These are phyloP conservation scores for Cyanoramphus novaezelandiae DNA, from an alignment of 2,113 vertebrate genomes.

Conservation along the genomic window DNA sequence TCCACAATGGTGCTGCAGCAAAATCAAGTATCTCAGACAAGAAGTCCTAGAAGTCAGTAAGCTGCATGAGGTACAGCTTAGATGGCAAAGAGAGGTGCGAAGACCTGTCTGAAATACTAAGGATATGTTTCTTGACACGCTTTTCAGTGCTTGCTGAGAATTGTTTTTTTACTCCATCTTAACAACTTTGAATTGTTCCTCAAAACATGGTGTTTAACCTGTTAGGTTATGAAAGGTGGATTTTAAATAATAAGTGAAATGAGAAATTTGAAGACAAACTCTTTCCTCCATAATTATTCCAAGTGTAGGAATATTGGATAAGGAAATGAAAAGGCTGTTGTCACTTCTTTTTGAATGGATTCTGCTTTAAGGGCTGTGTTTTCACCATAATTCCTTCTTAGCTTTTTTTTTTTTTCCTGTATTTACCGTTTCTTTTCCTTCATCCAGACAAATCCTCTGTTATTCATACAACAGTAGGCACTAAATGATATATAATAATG, in stretches of 20 bases:
- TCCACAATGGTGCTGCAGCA: fast-evolving
- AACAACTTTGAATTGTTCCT: neutral
- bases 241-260: neutral
- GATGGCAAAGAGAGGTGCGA: neutral
- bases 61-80: neutral
- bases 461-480: neutral
- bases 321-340: neutral
- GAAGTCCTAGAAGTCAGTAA: neutral
- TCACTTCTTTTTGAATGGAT: neutral
- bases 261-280: neutral
- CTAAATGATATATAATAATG: neutral
- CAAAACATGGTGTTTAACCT: neutral
- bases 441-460: neutral
- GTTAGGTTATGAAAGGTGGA: neutral
- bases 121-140: neutral
- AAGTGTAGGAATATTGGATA: neutral
- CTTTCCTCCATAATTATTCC: neutral
- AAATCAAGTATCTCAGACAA: neutral
- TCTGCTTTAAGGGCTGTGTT: neutral
- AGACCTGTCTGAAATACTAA: neutral
- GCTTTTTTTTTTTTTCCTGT: neutral
- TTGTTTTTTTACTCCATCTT: neutral
- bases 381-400: neutral
- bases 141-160: neutral
- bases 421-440: neutral